phyloP scores from a whole-genome alignment of 23 tunicate species.

The Oikopleura vanhoeffeni region DNA sequence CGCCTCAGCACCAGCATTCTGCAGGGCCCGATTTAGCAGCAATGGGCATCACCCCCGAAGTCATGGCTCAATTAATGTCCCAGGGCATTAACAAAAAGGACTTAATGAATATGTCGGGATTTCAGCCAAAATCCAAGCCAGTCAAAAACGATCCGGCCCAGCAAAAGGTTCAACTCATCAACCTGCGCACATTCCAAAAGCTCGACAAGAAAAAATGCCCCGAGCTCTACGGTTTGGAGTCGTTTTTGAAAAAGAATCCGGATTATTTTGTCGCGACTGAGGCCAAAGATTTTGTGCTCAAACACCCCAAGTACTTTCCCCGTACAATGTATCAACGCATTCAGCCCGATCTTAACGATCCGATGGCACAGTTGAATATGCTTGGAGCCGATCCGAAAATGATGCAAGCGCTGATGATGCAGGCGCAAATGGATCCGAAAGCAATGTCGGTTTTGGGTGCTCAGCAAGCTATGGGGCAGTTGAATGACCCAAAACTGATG shows the following conservation, averaged over 20 bases:
- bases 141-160: slow-evolving; percentile 9
- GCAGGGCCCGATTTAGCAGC: background rate
- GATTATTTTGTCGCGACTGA: slow-evolving; percentile 8
- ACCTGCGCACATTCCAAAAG: background rate
- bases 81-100: background rate
- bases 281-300: background rate
- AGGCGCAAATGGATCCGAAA: slow-evolving; percentile 12
- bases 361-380: background rate
- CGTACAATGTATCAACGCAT: slow-evolving; percentile 14
- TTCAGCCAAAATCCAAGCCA: background rate
- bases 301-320: slow-evolving; percentile 15
- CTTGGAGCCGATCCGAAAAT: slow-evolving; percentile 8
- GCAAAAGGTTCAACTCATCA: slow-evolving; percentile 4
- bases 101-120: background rate
- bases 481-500: background rate
- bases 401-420: slow-evolving; percentile 14
- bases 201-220: slow-evolving; percentile 7
- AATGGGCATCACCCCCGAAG: background rate
- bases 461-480: background rate
- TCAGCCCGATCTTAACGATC: slow-evolving; percentile 9
- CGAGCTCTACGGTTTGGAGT: background rate
- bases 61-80: slow-evolving; percentile 1
- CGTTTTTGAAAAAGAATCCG: slow-evolving; percentile 6
- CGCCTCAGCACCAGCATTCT: background rate
- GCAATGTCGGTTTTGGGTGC: background rate